A percentile compares a stretch with the other conserved stretches of the same genome.
Evolutionary conservation across 2,888 invertebrate species (phyloP).

Genomic region (Formica aserva): DNA sequence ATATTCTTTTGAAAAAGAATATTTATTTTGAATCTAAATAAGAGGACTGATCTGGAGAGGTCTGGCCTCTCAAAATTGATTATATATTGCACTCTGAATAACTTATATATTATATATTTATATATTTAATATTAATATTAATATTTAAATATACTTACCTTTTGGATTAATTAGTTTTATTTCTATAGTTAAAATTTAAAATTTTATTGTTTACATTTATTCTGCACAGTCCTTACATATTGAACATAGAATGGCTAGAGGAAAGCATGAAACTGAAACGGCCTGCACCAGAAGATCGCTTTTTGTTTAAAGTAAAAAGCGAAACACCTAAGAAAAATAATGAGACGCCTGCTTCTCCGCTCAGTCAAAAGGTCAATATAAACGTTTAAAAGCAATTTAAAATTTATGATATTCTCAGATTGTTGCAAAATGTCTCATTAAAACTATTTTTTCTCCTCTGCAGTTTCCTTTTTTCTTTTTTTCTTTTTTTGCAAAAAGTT

Average conservation of each 20-base stretch:
- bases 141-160: not conserved
- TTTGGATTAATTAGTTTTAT: not conserved
- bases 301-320: conserved; percentile 75
- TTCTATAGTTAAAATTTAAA: not conserved
- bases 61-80: not conserved
- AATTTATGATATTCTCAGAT: not conserved
- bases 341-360: conserved; percentile 87
- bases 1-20: not conserved
- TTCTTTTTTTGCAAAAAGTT: not conserved
- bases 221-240: conserved; percentile 87
- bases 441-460: not conserved
- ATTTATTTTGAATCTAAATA: not conserved
- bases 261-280: conserved; percentile 90
- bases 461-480: not conserved
- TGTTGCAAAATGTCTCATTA: not conserved
- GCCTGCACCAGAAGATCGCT: conserved; percentile 88
- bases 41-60: not conserved
- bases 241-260: conserved; percentile 92
- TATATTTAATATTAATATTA: not conserved
- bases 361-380: conserved; percentile 87
- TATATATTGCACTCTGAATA: not conserved
- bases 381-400: not conserved
- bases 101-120: not conserved
- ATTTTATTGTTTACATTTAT: conserved; percentile 19
- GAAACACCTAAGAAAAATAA: conserved; percentile 74